A percentile compares a stretch with the other conserved stretches of the same genome.
Conservation (phyloP, 2,113 vertebrate species). For the Engystomops pustulosus region DNA sequence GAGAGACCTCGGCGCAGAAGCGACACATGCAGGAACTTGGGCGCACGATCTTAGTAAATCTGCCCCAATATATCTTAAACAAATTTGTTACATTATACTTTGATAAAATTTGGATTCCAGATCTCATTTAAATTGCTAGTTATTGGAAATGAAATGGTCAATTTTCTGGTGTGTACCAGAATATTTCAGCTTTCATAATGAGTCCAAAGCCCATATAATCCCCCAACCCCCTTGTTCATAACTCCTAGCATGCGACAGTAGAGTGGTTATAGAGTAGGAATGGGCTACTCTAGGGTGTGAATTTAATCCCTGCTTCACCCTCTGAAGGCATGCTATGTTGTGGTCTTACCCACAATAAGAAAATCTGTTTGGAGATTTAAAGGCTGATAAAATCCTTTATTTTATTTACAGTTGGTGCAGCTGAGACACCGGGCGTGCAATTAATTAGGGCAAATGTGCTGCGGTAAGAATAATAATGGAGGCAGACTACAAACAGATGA, state of each 20-base stretch:
- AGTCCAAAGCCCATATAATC: not conserved
- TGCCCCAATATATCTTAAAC: no score
- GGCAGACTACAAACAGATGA: conserved; percentile 79
- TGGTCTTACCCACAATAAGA: conserved; percentile 33
- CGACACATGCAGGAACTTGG: no score
- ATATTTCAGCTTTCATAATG: not conserved
- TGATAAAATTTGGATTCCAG: not conserved
- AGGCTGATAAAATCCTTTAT: conserved; percentile 69
- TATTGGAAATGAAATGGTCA: not conserved
- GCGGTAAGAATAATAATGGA: conserved; percentile 82
- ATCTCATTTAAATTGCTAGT: not conserved
- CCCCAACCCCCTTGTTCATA: not conserved
- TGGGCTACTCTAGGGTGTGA: conserved; percentile 35
- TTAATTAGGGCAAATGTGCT: conserved; percentile 82
- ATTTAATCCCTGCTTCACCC: conserved; percentile 24
- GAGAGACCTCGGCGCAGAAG: no score
- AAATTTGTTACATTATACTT: not conserved
- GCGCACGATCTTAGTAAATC: no score
- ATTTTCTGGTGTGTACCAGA: not conserved
- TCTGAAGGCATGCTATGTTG: conserved; percentile 27
- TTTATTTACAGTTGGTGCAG: conserved; percentile 79
- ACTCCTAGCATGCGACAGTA: not conserved
- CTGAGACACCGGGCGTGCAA: conserved; percentile 74
- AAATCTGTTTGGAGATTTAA: conserved; percentile 68
- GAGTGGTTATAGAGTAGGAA: conserved; percentile 11